Base-by-base conservation (phyloP, 2,113 vertebrate genomes). In the Daphoenositta chrysoptera region DNA sequence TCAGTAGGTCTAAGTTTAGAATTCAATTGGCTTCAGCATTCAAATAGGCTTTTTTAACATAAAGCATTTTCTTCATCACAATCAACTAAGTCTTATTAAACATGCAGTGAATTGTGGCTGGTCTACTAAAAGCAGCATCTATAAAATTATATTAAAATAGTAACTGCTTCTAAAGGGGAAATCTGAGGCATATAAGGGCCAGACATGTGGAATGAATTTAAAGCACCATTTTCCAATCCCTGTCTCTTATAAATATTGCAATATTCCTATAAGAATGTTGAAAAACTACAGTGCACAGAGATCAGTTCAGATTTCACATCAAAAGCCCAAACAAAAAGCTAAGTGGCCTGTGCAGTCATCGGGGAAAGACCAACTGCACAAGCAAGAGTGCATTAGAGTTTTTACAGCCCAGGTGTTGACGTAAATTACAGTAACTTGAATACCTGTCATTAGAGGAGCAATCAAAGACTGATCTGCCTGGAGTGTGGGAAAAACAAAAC, bases 351-450 rank as follows among this genome's bases (percentile, higher is more conserved):
- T 31, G 81, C 69, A 84, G 64, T 44, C 60, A 70, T 75, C 60
- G 75, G 76, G 60, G 56, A 87, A 92, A 92, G 51, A 71, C 39
- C 64, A 90, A 83, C 64, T 83, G 57, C 63, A 87, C 28, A 70
- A 45, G 89, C 77, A 89, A 61, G 57, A 75, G 47, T 40, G 42
- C 51, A 64, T 75, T 82, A 51, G 66, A 60, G 51, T 16, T 93
- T 96, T 96, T 94, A 94, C 87, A 94, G 84, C 70, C 77, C 93
- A 95, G 89, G 91, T 93, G 89, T 93, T 7, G 35, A 94, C 11
- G 4, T 65, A 89, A 97, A 91, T 91, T 95, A 93, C 40, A 82
- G 84, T 87, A 83, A 96, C 51, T 26, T 27, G 37, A 94, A 95
- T 53, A 96, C 48, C 70, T 96, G 78, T 72, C 70, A 69, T 83